Conservation (phyloP, 2,888 invertebrate genomes). For the Fragum sueziense region DNA sequence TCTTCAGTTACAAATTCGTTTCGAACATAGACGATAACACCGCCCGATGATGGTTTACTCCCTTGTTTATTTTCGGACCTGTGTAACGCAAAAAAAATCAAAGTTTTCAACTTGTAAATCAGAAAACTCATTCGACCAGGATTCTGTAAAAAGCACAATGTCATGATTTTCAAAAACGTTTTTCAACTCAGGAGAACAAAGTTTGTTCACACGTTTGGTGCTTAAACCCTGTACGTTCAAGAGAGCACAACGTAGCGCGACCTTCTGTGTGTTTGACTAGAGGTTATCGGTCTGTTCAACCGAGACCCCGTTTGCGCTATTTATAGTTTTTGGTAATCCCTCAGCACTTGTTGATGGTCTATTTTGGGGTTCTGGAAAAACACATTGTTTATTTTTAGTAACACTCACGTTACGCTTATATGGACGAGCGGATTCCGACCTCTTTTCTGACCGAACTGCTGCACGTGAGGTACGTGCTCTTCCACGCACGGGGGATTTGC, state of each 20-base stretch:
- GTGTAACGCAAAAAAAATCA: constrained; percentile 22
- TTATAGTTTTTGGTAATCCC: neutral
- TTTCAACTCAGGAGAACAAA: constrained; percentile 5
- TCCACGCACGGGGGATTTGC: neutral
- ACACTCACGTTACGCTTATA: neutral
- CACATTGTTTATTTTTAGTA: neutral
- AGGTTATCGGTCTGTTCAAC: neutral
- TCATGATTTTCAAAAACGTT: constrained; percentile 24
- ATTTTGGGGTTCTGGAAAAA: neutral
- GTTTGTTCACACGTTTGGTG: constrained; percentile 11
- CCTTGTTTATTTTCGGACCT: constrained; percentile 4
- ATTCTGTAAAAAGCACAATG: constrained; percentile 30
- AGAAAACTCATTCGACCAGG: constrained; percentile 25
- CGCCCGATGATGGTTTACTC: constrained; percentile 14
- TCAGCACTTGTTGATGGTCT: neutral
- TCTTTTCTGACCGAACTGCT: neutral
- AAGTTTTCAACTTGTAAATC: constrained; percentile 23
- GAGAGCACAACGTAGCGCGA: too few relatives aligned
- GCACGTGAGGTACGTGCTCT: neutral
- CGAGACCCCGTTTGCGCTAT: neutral
- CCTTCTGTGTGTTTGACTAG: neutral
- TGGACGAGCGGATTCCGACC: neutral
- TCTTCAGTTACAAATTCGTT: too few relatives aligned
- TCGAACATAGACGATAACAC: constrained; percentile 2
- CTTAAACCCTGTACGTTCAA: constrained; percentile 9